Evolutionary conservation across 2,888 invertebrate genomes (phyloP).

Genomic region (Apamea epomidion): DNA sequence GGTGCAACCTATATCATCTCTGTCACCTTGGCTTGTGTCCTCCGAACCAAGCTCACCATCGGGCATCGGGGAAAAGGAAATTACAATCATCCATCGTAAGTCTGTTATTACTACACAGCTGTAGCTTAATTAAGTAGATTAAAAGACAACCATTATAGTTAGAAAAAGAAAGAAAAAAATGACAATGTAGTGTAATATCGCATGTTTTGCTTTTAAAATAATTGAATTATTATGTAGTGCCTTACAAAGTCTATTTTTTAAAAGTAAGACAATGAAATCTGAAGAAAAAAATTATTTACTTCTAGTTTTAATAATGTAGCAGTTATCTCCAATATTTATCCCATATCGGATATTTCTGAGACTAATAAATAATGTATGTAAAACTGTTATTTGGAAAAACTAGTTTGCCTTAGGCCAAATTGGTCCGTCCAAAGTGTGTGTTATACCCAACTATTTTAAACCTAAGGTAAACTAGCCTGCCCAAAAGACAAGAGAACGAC

Average conservation of each 20-base stretch:
- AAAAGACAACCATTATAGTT: slow-evolving; percentile 1
- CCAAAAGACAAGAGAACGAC: neutral
- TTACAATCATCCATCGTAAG: slow-evolving; percentile 94
- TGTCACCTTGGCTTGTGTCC: slow-evolving; percentile 96
- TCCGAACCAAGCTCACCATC: slow-evolving; percentile 93
- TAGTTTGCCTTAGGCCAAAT: slow-evolving; percentile 30
- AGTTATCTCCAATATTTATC: slow-evolving; percentile 24
- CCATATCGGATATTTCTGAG: neutral
- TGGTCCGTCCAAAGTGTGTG: slow-evolving; percentile 35
- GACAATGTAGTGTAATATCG: slow-evolving; percentile 42
- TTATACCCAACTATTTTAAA: slow-evolving; percentile 31
- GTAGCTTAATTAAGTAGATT: slow-evolving; percentile 63
- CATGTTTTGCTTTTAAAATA: slow-evolving; percentile 43
- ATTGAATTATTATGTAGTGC: slow-evolving; percentile 57
- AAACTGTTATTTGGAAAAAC: slow-evolving; percentile 9
- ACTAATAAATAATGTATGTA: neutral
- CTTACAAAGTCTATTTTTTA: slow-evolving; percentile 59
- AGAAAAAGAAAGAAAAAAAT: slow-evolving; percentile 13
- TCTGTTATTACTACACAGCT: slow-evolving; percentile 97
- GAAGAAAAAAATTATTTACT: slow-evolving; percentile 23
- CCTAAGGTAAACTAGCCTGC: slow-evolving; percentile 25
- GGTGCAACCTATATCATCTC: slow-evolving; percentile 91
- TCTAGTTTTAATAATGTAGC: slow-evolving; percentile 11
- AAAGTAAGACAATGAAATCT: slow-evolving; percentile 19
- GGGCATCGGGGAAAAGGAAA: slow-evolving; percentile 91